phyloP scores from a whole-genome alignment of 2,797 vertebrate genomes.

The Sus cebifrons region DNA sequence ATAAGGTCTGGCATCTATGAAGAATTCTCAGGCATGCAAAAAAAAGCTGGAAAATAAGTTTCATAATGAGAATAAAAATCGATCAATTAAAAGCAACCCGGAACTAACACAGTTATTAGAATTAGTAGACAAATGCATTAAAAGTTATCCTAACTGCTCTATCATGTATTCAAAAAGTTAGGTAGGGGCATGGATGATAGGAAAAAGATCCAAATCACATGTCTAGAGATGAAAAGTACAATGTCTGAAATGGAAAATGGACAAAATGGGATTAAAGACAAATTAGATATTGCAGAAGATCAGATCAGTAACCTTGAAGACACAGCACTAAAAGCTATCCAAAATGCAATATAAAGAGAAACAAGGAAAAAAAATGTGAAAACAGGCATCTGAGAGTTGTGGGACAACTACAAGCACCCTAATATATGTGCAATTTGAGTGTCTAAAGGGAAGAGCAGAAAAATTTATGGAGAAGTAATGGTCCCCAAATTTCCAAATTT shows the following conservation, averaged over 20 bases:
- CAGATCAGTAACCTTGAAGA: constrained; percentile 1
- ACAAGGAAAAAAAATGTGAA: neutral
- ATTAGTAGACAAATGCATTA: neutral
- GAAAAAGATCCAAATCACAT: neutral
- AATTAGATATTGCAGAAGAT: neutral
- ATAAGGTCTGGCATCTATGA: neutral
- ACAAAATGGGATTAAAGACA: neutral
- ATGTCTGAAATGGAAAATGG: neutral
- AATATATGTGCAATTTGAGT: neutral
- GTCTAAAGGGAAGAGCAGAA: neutral
- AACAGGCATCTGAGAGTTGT: neutral
- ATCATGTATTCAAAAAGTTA: neutral
- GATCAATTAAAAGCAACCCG: neutral
- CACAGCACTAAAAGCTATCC: neutral
- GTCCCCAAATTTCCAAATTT: neutral
- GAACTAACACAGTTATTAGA: neutral
- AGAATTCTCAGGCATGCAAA: neutral
- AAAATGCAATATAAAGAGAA: constrained; percentile 20
- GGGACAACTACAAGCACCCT: neutral
- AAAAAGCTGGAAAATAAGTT: neutral
- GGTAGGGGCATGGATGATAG: neutral
- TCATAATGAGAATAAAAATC: neutral
- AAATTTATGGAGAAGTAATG: neutral
- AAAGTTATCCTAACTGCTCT: neutral
- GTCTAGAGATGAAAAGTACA: neutral